Conservation (phyloP, 2,113 vertebrate genomes). For the Ictidomys tridecemlineatus region DNA sequence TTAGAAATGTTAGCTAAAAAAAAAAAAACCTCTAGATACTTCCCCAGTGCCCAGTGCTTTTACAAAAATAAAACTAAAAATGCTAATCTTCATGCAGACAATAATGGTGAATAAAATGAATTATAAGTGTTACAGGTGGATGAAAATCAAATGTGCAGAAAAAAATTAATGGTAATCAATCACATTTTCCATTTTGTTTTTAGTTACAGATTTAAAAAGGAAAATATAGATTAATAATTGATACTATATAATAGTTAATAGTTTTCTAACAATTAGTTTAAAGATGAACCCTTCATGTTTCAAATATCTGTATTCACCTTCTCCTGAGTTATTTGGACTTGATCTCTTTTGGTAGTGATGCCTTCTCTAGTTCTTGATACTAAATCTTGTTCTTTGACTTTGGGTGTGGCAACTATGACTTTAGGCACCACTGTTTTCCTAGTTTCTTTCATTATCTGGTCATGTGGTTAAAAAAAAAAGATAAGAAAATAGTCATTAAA, state of each 20-base stretch:
- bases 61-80: constrained; percentile 57
- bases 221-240: constrained; percentile 71
- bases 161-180: constrained; percentile 47
- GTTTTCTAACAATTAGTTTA: constrained; percentile 69
- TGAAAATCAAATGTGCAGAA: constrained; percentile 48
- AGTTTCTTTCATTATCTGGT: constrained; percentile 88
- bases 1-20: constrained; percentile 57
- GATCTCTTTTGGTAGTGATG: constrained; percentile 84
- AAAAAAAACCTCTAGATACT: neutral
- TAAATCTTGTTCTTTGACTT: constrained; percentile 87
- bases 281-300: constrained; percentile 39
- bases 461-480: constrained; percentile 70
- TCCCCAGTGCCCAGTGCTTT: neutral
- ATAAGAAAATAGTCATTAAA: constrained; percentile 63
- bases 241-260: constrained; percentile 54
- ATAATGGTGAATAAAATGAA: constrained; percentile 46
- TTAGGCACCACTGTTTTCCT: constrained; percentile 87
- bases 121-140: constrained; percentile 23
- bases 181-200: constrained; percentile 3
- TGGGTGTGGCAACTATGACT: constrained; percentile 88
- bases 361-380: constrained; percentile 86
- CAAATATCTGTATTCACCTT: constrained; percentile 87
- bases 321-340: constrained; percentile 88
- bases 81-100: constrained; percentile 62
- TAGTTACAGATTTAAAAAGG: constrained; percentile 60